phyloP scores from a whole-genome alignment of 2,888 invertebrate species.

The Monopis laevigella region DNA sequence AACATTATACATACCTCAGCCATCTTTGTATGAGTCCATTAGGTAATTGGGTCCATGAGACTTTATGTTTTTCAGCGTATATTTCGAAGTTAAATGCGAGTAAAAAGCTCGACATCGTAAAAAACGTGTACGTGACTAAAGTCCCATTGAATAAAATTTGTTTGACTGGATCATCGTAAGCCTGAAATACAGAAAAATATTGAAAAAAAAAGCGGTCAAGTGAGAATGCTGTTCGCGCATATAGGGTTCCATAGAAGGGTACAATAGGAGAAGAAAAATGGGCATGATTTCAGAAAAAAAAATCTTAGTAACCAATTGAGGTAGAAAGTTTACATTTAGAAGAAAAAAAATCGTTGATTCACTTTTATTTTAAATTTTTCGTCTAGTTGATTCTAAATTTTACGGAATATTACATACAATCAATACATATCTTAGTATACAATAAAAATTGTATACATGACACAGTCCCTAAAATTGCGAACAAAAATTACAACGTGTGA shows the following conservation, averaged over 20 bases:
- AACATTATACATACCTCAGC: conserved; percentile 36
- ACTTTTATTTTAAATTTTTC: too few relatives aligned
- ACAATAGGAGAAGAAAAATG: too few relatives aligned
- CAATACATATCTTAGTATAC: too few relatives aligned
- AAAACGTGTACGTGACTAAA: conserved; percentile 47
- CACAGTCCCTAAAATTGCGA: too few relatives aligned
- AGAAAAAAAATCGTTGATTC: too few relatives aligned
- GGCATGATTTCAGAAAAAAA: too few relatives aligned
- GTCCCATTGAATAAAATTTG: conserved; percentile 48
- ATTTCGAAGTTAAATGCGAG: conserved; percentile 46
- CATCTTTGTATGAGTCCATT: conserved; percentile 45
- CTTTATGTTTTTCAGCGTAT: conserved; percentile 30
- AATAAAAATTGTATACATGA: too few relatives aligned
- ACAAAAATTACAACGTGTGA: too few relatives aligned
- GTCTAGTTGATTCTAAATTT: too few relatives aligned
- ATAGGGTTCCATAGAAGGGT: neutral
- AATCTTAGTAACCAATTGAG: too few relatives aligned
- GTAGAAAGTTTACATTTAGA: too few relatives aligned
- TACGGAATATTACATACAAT: too few relatives aligned
- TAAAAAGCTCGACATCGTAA: conserved; percentile 51
- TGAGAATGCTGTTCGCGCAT: neutral
- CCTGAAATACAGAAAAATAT: conserved; percentile 25
- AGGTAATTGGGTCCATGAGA: conserved; percentile 35
- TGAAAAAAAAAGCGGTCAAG: neutral
- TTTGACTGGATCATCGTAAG: conserved; percentile 43